These are phyloP conservation scores for Ailurus styani DNA, from an alignment of 2,113 vertebrate species.

Conservation along the genomic window DNA sequence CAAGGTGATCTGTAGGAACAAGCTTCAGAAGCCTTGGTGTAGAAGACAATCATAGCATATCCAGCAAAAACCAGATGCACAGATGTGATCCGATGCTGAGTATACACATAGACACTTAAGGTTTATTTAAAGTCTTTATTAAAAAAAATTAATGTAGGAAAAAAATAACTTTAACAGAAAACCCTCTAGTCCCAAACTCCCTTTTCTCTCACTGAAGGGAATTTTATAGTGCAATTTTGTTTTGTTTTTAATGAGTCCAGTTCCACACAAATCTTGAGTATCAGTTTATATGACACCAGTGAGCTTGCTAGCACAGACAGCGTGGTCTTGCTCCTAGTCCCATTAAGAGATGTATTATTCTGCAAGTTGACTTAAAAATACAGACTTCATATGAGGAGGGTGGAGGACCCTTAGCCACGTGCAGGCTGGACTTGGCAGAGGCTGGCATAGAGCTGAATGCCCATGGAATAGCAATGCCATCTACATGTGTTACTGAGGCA, in stretches of 20 bases:
- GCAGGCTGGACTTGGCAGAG: not conserved
- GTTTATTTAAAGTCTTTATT: not conserved
- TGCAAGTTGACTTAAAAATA: not conserved
- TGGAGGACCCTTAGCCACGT: not conserved
- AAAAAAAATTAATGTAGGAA: not conserved
- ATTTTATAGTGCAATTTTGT: not conserved
- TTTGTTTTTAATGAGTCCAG: not conserved
- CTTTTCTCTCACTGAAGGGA: not conserved
- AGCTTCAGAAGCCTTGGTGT: not conserved
- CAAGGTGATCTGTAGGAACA: not conserved
- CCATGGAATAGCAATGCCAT: not conserved
- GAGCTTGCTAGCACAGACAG: not conserved
- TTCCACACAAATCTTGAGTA: not conserved
- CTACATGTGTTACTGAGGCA: not conserved
- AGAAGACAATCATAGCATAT: not conserved
- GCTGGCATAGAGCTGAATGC: not conserved
- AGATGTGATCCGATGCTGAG: not conserved
- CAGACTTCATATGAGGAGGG: not conserved
- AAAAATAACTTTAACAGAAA: not conserved
- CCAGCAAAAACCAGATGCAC: not conserved
- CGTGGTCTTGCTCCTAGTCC: not conserved
- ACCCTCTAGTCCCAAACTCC: not conserved
- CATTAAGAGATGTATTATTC: not conserved
- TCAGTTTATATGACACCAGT: not conserved
- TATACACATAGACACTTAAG: not conserved